A percentile compares a stretch with the other conserved stretches of the same genome.
phyloP scores from a whole-genome alignment of 2,888 invertebrate genomes.

The Tineola bisselliella region DNA sequence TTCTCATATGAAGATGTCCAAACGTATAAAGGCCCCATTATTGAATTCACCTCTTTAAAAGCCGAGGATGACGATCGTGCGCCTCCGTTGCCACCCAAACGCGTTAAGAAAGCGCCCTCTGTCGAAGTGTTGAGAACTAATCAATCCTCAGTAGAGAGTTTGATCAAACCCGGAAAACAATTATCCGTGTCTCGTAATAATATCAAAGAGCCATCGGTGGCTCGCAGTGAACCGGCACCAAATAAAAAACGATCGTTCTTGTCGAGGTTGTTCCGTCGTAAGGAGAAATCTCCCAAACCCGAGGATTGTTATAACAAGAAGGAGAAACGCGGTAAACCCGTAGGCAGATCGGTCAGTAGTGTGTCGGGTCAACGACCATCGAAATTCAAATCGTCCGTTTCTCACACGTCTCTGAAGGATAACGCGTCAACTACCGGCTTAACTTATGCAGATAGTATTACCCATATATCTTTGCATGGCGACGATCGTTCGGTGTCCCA shows the following conservation, averaged over 20 bases:
- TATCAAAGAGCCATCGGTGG: slow-evolving; percentile 32
- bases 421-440: slow-evolving; percentile 45
- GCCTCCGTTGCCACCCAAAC: slow-evolving; percentile 84
- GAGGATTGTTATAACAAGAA: slow-evolving; percentile 38
- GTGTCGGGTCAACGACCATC: slow-evolving; percentile 69
- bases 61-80: slow-evolving; percentile 67
- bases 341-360: slow-evolving; percentile 70
- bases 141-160: slow-evolving; percentile 51
- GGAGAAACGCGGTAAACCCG: slow-evolving; percentile 45
- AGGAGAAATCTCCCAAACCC: slow-evolving; percentile 54
- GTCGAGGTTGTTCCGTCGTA: slow-evolving; percentile 52
- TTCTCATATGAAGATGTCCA: slow-evolving; percentile 70
- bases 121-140: slow-evolving; percentile 48
- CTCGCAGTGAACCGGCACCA: slow-evolving; percentile 46
- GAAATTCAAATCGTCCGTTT: slow-evolving; percentile 46
- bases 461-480: slow-evolving; percentile 74
- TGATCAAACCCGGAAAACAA: slow-evolving; percentile 45
- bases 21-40: slow-evolving; percentile 58
- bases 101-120: slow-evolving; percentile 67
- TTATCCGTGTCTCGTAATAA: slow-evolving; percentile 36
- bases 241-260: slow-evolving; percentile 57
- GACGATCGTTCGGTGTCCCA: slow-evolving; percentile 52
- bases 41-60: slow-evolving; percentile 61
- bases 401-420: slow-evolving; percentile 53
- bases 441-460: slow-evolving; percentile 67